Base-by-base conservation (phyloP, 1,140 invertebrate genomes). In the Drosophila quadrilineata region DNA sequence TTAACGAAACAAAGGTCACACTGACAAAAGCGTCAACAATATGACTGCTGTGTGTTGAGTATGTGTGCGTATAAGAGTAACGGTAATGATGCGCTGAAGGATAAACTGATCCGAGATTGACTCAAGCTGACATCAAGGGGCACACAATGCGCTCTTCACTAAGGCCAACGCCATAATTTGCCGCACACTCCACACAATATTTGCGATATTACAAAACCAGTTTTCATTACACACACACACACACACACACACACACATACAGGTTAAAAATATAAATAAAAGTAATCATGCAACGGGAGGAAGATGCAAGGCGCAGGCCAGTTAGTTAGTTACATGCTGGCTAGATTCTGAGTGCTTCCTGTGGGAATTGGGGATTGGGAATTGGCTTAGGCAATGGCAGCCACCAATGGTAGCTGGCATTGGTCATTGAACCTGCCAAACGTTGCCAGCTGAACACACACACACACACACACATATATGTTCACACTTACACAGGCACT, bases 341-440 rank as follows among this genome's bases (percentile, higher is more conserved):
- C 73, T 75, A 69, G 65, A 80, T 75, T 82, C 85, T 63, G 43
- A 56, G 58, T 48, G 62, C 69, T 59, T 82, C 77, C 76, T 84
- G 73, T 73, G 69, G 56, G 38, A 60, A 73, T 66, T 40, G 24
- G 69, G 56, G 38, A 60, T 70, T 66, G 28, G 24, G 43, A 66
- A 75, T 68, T 45, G 31, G 50, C 31, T 21, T 36, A 22, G 19
- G 22, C 6, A 52, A 26, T 33, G 26, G 40, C 40, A 19, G 48
- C 66, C 35, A 58, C 68, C 50, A 17, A 19, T 48, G 28, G 33
- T 54, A 10, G 1, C 22, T 50, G 16, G 16, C 17, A 12, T 31
- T 69, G 70, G 77, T 82, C 77, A 84, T 73, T 77, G 77, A 82
- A 82, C 76, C 73, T 63, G 49, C 21, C 36, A 26, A 56, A 14